Base-by-base conservation (phyloP, 2,797 vertebrate genomes). In the Nasua narica region DNA sequence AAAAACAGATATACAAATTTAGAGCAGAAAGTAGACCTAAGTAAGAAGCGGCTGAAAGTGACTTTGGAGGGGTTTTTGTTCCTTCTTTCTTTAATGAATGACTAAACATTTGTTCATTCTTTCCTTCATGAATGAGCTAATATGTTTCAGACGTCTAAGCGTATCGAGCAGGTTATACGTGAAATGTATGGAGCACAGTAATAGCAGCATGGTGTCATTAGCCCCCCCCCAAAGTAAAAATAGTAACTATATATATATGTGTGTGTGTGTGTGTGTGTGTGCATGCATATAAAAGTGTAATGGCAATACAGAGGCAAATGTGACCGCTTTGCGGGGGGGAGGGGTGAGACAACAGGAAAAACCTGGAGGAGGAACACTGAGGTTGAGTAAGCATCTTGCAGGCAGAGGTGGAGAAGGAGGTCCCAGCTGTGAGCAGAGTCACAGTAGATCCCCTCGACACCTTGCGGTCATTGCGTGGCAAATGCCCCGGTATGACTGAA, bases 11-110 rank as follows among this genome's bases (percentile, higher is more conserved):
- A 85, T 76, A 29, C 16, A 54, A 74, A 18, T 65, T 69, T 86
- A 67, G 90, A 14, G 25, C 21, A 94, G 46, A 72, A 92, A 16
- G 4, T 60, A 90, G 50, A 62, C 14, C 43, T n/a, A 29, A 74
- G 40, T 70, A 62, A 95, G 65, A 56, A 85, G n/a, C 58, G 32
- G 27, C 72, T 32, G 29, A 87, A 72, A 72, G 7, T 87, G 70
- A 37, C 40, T 82, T 56, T 81, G 16, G 35, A 76, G 35, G 69
- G 15, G 2, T 48, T 19, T 83, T 67, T 10, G 19, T 83, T 43
- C 40, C 6, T 69, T 67, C 21, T 18, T 81, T 74, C 43, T 54
- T 86, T 82, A 7, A 19, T 74, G 37, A 86, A 40, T 79, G 35
- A 46, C 56, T 86, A 37, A 88, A 58, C 18, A 46, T 77, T 65